phyloP scores from a whole-genome alignment of 2,113 vertebrate species.

The Prolemur simus region DNA sequence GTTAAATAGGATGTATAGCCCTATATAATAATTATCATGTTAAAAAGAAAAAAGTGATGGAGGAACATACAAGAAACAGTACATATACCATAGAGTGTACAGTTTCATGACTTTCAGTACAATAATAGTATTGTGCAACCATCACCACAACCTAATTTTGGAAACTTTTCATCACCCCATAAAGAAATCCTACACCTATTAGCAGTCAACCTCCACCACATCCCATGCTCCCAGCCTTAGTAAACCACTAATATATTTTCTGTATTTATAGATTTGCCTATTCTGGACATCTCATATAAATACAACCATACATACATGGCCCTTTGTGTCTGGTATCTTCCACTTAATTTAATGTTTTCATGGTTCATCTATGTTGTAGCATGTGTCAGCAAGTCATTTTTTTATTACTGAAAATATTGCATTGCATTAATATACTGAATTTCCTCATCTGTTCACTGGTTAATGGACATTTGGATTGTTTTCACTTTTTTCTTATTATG shows the following conservation, averaged over 20 bases:
- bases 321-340: neutral
- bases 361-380: neutral
- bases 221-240: too few relatives aligned
- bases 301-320: neutral
- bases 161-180: neutral
- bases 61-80: neutral
- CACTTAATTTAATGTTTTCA: neutral
- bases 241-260: neutral
- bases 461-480: neutral
- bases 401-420: neutral
- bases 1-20: neutral
- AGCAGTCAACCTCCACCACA: neutral
- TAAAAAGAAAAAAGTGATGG: neutral
- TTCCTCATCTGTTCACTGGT: neutral
- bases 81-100: neutral
- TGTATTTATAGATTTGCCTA: neutral
- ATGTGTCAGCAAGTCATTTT: neutral
- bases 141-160: neutral
- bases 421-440: neutral
- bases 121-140: neutral
- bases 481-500: neutral
- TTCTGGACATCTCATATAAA: neutral
- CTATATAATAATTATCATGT: neutral
- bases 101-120: neutral
- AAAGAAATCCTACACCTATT: neutral